Percentiles rank a stretch among this genome's conserved stretches.
Evolutionary conservation across 2,113 vertebrate species (phyloP).

Genomic region (Dendropsophus ebraccatus): DNA sequence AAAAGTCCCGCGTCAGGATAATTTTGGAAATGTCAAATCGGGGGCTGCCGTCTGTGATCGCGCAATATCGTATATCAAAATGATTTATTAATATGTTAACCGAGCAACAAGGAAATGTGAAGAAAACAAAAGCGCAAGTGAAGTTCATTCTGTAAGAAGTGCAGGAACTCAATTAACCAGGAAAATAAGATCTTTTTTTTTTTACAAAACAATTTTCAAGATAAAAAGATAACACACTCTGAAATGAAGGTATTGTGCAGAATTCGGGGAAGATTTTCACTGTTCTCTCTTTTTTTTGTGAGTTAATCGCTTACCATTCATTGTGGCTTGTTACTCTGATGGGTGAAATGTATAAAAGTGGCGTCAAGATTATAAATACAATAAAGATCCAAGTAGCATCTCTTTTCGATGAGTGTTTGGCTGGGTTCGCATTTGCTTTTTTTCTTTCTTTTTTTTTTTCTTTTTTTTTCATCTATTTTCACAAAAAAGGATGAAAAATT

Average conservation of each 20-base stretch:
- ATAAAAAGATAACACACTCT: background rate
- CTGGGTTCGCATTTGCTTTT: too few species aligned
- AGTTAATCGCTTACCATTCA: background rate
- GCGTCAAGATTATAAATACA: background rate
- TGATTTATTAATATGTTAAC: conserved; percentile 40
- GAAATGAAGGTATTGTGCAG: background rate
- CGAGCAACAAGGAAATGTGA: background rate
- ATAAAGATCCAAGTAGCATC: background rate
- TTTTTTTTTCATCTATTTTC: too few species aligned
- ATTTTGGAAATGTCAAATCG: background rate
- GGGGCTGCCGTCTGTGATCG: background rate
- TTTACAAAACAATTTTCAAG: background rate
- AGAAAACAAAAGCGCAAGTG: background rate
- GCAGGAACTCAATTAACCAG: background rate
- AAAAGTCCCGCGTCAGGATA: background rate
- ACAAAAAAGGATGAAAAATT: too few species aligned
- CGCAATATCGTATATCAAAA: conserved; percentile 7
- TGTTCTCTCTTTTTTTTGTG: background rate
- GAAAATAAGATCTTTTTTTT: conserved; percentile 4
- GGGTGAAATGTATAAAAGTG: background rate
- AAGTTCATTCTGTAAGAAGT: conserved; percentile 3
- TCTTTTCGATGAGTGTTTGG: too few species aligned
- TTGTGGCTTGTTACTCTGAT: background rate
- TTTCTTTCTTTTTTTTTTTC: too few species aligned
- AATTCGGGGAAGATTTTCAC: background rate